phyloP scores from a whole-genome alignment of 2,888 invertebrate species.

The Polyommatus icarus region DNA sequence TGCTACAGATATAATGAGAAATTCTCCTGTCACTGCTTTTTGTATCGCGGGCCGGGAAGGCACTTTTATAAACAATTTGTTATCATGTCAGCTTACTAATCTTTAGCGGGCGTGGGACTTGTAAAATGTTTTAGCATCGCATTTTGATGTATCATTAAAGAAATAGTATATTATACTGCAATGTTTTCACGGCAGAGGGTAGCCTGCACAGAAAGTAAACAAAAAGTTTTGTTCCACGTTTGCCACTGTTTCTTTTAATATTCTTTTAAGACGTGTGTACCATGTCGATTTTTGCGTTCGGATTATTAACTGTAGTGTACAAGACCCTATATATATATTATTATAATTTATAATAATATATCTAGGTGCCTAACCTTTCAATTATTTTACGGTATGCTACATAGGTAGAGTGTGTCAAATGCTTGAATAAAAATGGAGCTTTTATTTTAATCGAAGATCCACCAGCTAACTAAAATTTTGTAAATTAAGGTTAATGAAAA shows the following conservation, averaged over 20 bases:
- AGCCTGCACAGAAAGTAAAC: too few species aligned
- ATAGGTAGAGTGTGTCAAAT: not conserved
- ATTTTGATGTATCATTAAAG: not conserved
- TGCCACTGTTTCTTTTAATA: too few species aligned
- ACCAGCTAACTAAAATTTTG: not conserved
- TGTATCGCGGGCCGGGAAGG: conserved; percentile 58
- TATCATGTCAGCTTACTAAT: conserved; percentile 41
- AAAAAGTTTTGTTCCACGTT: too few species aligned
- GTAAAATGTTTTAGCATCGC: not conserved
- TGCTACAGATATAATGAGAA: conserved; percentile 73
- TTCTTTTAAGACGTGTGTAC: too few species aligned
- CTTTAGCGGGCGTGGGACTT: conserved; percentile 34
- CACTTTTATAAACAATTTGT: conserved; percentile 56
- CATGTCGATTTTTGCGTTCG: too few species aligned
- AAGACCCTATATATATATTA: too few species aligned
- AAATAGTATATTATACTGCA: too few species aligned
- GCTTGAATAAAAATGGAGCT: not conserved
- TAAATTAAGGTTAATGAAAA: not conserved
- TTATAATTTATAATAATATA: too few species aligned
- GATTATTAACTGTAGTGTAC: too few species aligned
- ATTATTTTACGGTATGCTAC: not conserved
- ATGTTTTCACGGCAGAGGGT: too few species aligned
- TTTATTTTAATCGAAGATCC: not conserved
- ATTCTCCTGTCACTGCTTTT: conserved; percentile 75
- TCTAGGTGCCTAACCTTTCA: not conserved